Evolutionary conservation across 2,888 invertebrate species (phyloP), one percentile per base, ranked within the genome.

Genomic region (Boloria selene): DNA sequence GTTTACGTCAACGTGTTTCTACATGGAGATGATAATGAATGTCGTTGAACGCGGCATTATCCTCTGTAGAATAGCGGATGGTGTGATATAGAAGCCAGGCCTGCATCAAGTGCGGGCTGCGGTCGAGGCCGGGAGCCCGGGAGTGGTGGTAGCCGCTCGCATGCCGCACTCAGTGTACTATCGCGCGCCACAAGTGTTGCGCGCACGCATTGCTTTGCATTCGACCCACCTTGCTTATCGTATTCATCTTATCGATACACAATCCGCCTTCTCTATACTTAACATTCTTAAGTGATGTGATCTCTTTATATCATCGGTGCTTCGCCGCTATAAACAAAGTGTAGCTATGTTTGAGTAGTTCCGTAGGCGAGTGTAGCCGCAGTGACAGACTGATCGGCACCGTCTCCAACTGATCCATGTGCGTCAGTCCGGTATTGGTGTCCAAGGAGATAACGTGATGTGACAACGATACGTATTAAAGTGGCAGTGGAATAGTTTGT

Each of bases 401-500:
- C 86, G 76, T 74, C 79, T 75, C 79, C 74, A 77, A 79, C 78
- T 73, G 74, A 73, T 72, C 73, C 73, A 73, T 73, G 73, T 72
- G 69, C 70, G 73, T 79, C 82, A 82, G 78, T 71, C 74, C 80
- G 74, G 78, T 76, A 78, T 77, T 76, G 73, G 84, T 86, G 86
- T 79, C 79, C 78, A 79, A 80, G 83, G 85, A 89, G 88, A 87
- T 90, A 88, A 87, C 86, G 90, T 90, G 90, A 91, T 91, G 91
- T 91, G 91, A 90, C 90, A 89, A 83, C 85, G 83, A 86, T 85
- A 83, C 84, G 81, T 86, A 83, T 81, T 75, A 76, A 79, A 82
- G 87, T 88, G 88, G 80, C 81, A 85, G 90, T 91, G 91, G 85
- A 87, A 89, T 90, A 88, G 87, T 88, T 87, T 90, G 92, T 92